Evolutionary conservation across 2,797 vertebrate species (phyloP), one percentile per base, ranked within the genome.

Genomic region (Siniperca undulata): DNA sequence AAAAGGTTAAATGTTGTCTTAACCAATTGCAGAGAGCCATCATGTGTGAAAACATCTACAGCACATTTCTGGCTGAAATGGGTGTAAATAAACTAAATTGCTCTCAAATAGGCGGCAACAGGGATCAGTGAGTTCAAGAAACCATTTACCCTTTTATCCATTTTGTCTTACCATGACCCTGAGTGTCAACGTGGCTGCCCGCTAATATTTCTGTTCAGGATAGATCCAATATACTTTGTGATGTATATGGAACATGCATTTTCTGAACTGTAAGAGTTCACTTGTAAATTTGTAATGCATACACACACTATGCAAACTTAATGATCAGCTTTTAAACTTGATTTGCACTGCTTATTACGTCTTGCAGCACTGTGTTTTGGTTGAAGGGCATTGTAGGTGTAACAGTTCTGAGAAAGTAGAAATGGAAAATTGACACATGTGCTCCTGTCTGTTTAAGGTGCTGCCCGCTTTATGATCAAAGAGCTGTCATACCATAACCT

Each of bases 401-500:
- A n/a, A 42, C 8, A 1, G 8, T 68, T 77, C 53, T 56, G 75
- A 68, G 72, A 38, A 44, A 42, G 36, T 66, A 17, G 42, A 36
- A 76, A 68, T 70, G 14, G 80, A 59, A 75, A 36, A 58, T 9
- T 74, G 58, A 82, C 73, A 44, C 60, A 3, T 7, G 44, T 4
- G 64, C 64, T 75, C 7, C 17, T 60, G 20, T 86, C 34, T 78
- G 44, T 87, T 84, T 65, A 88, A 99, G 99, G 98, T 83, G 97
- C 98, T 13, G 97, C 98, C 52, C 97, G 98, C 70, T 99, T 99
- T 92, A 97, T 99, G 90, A 99, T 99, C 92, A 99, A 99, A 94
- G 99, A 99, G 82, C 96, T 99, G 82, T 99, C 98, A 0, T 98
- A 99, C 92, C 98, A 99, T 88, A 99, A 99, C 90, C 95, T 99